Base-by-base conservation (phyloP, 1,140 invertebrate genomes). In the Acromyrmex heyeri region DNA sequence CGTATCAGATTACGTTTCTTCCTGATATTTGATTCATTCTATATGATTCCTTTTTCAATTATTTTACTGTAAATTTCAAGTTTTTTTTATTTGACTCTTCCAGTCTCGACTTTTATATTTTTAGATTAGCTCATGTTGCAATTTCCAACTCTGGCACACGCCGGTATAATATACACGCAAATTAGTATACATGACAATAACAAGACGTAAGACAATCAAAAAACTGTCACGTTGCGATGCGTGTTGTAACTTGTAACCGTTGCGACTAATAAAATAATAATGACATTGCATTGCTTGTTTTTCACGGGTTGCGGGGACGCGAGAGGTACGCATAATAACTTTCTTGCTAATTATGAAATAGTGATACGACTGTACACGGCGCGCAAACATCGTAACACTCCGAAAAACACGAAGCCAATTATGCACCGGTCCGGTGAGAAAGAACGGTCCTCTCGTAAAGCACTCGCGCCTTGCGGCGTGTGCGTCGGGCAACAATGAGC, bases 271-370 rank as follows among this genome's bases (percentile, higher is more conserved):
- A 85, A 90, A 90, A 90, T 86, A 90, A 90, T 90, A 87, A 90
- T 82, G 89, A 88, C 72, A 59, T 67, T 48, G 70, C 48, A 34
- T 18, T 38, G 89, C 70, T 88, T 82, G 76, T 90, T 90, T 91
- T 90, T 91, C 77, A 91, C 76, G 65, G 53, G 87, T 77, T 67
- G 62, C 67, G 88, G 62, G 48, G 21, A 48, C 69, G 50, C 44
- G 18, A 86, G 61, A 14, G 64, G 69, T 77, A 73, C 21, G 62
- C 57, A 91, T 82, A 86, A 91, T 91, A 91, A 91, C 89, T 91
- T 91, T 88, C 89, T 91, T 88, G 90, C 91, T 93, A 93, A 93
- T 93, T 93, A 93, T 92, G 87, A 91, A 92, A 92, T 92, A 90
- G 87, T 87, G 91, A 91, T 92, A 92, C 88, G 88, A 91, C 77